Evolutionary conservation across 2,797 vertebrate genomes (phyloP).

Genomic region (Ceryle rudis): DNA sequence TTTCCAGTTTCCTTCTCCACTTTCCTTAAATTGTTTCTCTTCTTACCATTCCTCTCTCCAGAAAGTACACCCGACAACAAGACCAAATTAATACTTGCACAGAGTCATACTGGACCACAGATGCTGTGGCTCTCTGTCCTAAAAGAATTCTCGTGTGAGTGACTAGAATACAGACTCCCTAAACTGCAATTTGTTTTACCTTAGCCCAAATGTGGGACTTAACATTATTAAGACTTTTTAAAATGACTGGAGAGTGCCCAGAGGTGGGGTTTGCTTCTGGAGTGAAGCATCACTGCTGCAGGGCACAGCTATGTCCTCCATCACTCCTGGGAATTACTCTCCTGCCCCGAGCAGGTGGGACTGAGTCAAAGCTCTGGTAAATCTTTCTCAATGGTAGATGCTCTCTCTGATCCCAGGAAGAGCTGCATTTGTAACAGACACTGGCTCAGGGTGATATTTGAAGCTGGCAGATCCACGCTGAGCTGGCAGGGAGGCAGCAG

Average conservation of each 20-base stretch:
- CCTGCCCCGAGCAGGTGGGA: neutral
- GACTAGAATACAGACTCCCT: neutral
- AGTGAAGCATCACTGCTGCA: neutral
- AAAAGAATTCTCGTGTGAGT: constrained; percentile 1
- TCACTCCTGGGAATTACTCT: neutral
- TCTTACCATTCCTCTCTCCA: neutral
- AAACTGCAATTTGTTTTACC: neutral
- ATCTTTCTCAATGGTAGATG: neutral
- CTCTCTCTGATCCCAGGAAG: neutral
- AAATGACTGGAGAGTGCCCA: neutral
- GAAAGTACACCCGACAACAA: neutral
- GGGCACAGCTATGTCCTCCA: neutral
- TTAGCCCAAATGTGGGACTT: neutral
- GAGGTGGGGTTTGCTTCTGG: neutral
- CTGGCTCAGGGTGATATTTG: neutral
- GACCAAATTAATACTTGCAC: neutral
- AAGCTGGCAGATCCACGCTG: neutral
- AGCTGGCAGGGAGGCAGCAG: neutral
- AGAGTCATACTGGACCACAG: neutral
- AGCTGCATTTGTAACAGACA: neutral
- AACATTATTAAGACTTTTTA: neutral
- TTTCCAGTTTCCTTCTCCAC: neutral
- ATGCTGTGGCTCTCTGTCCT: neutral
- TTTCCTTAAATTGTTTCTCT: neutral
- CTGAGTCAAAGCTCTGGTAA: neutral